Percentiles rank a stretch among this genome's conserved stretches.
Conservation (phyloP, 2,113 vertebrate species). For the Catharus fuscescens region DNA sequence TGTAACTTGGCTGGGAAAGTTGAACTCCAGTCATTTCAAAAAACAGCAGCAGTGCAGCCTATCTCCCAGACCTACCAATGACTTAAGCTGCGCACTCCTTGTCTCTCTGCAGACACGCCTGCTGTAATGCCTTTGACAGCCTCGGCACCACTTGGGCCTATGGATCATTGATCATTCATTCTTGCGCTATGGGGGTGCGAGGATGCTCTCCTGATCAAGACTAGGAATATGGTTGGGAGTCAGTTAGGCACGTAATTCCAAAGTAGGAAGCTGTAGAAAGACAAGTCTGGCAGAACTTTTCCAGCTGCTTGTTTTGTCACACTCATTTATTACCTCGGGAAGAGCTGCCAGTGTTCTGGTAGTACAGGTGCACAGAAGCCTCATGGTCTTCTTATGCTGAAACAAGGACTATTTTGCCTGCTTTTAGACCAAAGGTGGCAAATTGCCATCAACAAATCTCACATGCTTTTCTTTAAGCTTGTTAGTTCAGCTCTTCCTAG, state of each 20-base stretch:
- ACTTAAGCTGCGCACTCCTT: not conserved
- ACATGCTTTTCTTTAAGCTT: not conserved
- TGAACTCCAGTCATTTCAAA: not conserved
- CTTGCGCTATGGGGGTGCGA: accelerated
- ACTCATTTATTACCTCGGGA: not conserved
- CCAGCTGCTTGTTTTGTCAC: not conserved
- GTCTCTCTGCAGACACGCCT: not conserved
- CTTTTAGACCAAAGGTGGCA: not conserved
- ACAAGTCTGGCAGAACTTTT: not conserved
- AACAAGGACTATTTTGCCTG: not conserved
- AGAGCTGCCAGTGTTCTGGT: not conserved
- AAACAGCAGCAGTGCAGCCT: not conserved
- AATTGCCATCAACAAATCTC: not conserved
- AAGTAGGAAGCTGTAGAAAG: not conserved
- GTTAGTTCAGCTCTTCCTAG: not conserved
- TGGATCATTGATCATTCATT: not conserved
- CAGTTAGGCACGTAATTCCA: not conserved
- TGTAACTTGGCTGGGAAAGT: not conserved
- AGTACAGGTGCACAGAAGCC: not conserved
- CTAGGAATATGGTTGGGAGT: not conserved
- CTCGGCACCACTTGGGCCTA: accelerated
- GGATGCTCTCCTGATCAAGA: not conserved
- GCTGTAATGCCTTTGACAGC: not conserved
- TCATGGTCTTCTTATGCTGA: not conserved
- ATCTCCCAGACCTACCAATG: not conserved